Evolutionary conservation across 2,113 vertebrate species (phyloP), one percentile per base, ranked within the genome.

Genomic region (Cephalopterus ornatus): DNA sequence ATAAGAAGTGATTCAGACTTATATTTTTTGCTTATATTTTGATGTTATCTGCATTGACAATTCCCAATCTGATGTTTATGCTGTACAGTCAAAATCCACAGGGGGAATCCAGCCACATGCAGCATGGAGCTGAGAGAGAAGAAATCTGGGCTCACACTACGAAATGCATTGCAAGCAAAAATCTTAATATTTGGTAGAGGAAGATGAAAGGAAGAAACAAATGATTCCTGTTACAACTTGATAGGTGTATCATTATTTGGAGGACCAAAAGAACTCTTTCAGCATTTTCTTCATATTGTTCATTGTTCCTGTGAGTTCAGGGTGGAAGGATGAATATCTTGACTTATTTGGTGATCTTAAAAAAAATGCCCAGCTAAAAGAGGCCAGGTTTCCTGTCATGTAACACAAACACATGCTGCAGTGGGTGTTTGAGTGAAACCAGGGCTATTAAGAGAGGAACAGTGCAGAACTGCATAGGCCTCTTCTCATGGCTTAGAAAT

Each of bases 21-120:
- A 32, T 42, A 50, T 95, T 90, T 12, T 12, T 92, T 95, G 92
- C 95, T 97, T 81, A 89, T n/a, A n/a, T n/a, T n/a, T 92, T 94
- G 81, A 93, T 97, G 68, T 96, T 98, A 95, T 65, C 96, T 97
- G 82, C 88, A 88, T 87, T 93, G 73, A 96, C 71, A 88, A 88
- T 97, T 97, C 96, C 95, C 97, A 97, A 81, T 97, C 96, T 97
- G 98, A 97, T 97, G 96, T 98, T 98, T 95, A 95, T 96, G 72
- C 95, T 94, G 73, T 98, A 85, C 95, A 97, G 85, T 79, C 89
- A 92, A 95, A 96, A 95, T 85, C 88, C 89, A 93, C 95, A 97
- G 96, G 95, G 88, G 66, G 92, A 95, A 82, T 71, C 53, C 73
- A 94, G 61, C 84, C 85, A 87, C 92, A 72, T 46, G 94, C 95